Evolutionary conservation across 2,888 invertebrate species (phyloP).

Genomic region (Lithophane socia): DNA sequence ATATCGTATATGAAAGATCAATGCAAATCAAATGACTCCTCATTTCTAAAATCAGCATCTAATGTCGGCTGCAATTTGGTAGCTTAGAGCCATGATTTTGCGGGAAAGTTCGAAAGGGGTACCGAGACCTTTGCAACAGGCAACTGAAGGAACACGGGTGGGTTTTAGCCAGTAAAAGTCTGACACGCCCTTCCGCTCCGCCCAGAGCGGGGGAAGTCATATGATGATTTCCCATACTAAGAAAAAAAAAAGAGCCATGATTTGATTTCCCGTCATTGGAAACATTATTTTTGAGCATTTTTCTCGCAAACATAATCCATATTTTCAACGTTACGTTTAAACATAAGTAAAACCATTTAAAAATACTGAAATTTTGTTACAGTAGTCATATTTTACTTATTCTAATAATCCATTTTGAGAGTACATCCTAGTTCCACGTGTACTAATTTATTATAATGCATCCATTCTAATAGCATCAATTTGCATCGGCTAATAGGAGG

Average conservation of each 20-base stretch:
- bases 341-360: not conserved
- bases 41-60: not conserved
- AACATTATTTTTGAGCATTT: not conserved
- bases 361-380: not conserved
- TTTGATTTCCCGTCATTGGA: not conserved
- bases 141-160: too few relatives aligned
- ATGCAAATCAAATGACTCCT: slow-evolving; percentile 6
- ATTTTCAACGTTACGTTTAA: too few relatives aligned
- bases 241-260: too few relatives aligned
- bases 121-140: too few relatives aligned
- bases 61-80: not conserved
- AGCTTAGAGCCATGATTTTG: not conserved
- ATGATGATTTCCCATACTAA: too few relatives aligned
- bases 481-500: slow-evolving; percentile 20
- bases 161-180: too few relatives aligned
- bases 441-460: slow-evolving; percentile 11
- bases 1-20: not conserved
- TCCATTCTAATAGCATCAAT: not conserved
- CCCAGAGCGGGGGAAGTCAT: too few relatives aligned
- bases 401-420: not conserved
- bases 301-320: not conserved
- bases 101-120: too few relatives aligned
- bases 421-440: not conserved
- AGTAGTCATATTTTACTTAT: not conserved
- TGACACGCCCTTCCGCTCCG: too few relatives aligned